Percentiles rank a stretch among this genome's conserved stretches.
These are phyloP conservation scores for Aricia agestis DNA, from an alignment of 1,140 invertebrate genomes.

Conservation along the genomic window DNA sequence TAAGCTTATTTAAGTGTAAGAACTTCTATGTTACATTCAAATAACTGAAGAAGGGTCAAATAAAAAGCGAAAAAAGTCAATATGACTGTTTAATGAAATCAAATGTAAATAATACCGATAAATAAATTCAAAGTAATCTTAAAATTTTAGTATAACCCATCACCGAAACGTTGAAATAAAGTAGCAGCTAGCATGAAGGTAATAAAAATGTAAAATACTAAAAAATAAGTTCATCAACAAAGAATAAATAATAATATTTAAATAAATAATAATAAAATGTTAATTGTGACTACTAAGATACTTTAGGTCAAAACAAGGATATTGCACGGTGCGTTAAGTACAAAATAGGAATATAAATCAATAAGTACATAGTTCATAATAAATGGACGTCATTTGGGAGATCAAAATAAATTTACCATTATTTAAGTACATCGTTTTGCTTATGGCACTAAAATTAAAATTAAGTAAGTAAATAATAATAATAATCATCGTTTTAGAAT, in stretches of 20 bases:
- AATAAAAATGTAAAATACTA: background rate
- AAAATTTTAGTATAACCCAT: constrained; percentile 52
- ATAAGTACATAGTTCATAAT: constrained; percentile 33
- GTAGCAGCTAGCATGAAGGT: constrained; percentile 17
- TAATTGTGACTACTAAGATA: background rate
- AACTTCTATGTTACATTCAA: background rate
- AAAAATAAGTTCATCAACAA: background rate
- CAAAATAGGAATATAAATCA: constrained; percentile 14
- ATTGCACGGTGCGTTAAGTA: constrained; percentile 38
- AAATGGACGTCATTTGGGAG: constrained; percentile 36
- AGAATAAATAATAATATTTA: background rate
- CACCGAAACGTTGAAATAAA: constrained; percentile 42
- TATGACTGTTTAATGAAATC: constrained; percentile 71
- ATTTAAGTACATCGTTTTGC: constrained; percentile 18
- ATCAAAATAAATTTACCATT: constrained; percentile 29
- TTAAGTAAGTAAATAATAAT: constrained; percentile 22
- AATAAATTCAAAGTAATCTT: constrained; percentile 42
- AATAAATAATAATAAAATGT: background rate
- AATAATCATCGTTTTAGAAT: constrained; percentile 25
- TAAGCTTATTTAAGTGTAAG: background rate
- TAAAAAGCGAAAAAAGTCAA: constrained; percentile 55
- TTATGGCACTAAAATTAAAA: constrained; percentile 44
- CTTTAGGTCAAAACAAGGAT: constrained; percentile 21
- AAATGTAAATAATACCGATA: constrained; percentile 51
- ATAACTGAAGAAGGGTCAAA: constrained; percentile 22